Evolutionary conservation across 2,888 invertebrate genomes (phyloP), one percentile per base, ranked within the genome.

Genomic region (Melanostoma scalare): DNA sequence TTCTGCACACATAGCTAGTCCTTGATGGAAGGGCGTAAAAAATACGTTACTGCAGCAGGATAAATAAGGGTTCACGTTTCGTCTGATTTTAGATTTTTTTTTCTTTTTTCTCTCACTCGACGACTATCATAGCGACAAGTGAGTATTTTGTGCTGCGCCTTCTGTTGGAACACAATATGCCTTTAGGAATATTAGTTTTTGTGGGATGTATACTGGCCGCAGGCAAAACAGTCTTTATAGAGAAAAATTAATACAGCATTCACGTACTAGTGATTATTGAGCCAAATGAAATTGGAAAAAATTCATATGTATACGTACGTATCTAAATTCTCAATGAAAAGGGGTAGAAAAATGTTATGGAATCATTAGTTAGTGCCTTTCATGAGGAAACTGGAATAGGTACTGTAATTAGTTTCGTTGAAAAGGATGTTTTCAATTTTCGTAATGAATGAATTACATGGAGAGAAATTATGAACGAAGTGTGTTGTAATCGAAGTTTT

Each of bases 61-160:
- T 84, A 75, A 75, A 52, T 67, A 75, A 79, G 84, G 84, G 84
- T 79, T 84, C 56, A 71, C 53, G 74, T 75, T 79, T 84, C 82
- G 74, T 48, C 6, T n/a, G 30, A 38, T 9, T 9, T 46, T 63
- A 44, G 36, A 5, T 36, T 30, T 53, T 42, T 20, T 33, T 38
- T 63, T 52, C 31, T 44, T 44, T 42, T 38, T 30, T 33, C 10
- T 10, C 56, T 46, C 30, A 50, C n/a, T 6, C 35, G 20, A 20
- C 61, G 36, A 30, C 10, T 60, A 9, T 38, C 46, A 61, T 48
- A 78, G 58, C 71, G 84, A 84, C 84, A 84, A 84, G 84, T 84
- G 79, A 79, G 65, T 79, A 60, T 48, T 78, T 77, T 67, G 20
- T 61, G 8, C 2, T 36, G 2, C 61, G 67, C 79, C 67, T 56